Base-by-base conservation (phyloP, 2,797 vertebrate species). In the Coranthus polyacanthus region DNA sequence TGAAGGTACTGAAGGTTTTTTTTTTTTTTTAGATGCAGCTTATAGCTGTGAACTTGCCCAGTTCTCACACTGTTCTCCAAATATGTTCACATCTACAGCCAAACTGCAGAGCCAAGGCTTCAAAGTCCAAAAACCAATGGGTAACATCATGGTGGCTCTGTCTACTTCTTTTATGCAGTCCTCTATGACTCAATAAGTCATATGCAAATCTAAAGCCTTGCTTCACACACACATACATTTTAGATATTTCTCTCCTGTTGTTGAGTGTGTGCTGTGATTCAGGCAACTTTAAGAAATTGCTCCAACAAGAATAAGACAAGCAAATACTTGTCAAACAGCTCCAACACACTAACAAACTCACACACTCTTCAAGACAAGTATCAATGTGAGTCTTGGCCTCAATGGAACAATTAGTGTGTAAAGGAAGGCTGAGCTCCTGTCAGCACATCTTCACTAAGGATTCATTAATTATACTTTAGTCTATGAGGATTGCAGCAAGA, bases 321-420 rank as follows among this genome's bases (percentile, higher is more conserved):
- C 37, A 67, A 68, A 52, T 8, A 26, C 43, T 53, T 76, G 68
- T 80, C 68, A 57, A 44, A 68, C 53, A 78, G 70, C 57, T 60
- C 46, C 49, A 54, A 54, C 65, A 46, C 56, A 71, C 56, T 22
- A 79, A 80, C 68, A 79, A 75, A 80, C 71, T 71, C 67, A 70
- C 58, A 49, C 65, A 72, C 46, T 64, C 77, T 79, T 88, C 73
- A 84, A 70, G 68, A 74, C 54, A 71, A 81, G 72, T 45, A 84
- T 90, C 66, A 77, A 67, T 86, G 78, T 78, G 72, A 84, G 63
- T 75, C 72, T 78, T 53, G 64, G 84, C 89, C 90, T 90, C 90
- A 34, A 64, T 68, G 82, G 89, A 88, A 88, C 86, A 91, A 91
- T 90, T 88, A 90, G 60, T 63, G 72, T 71, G 63, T 78, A 80